These are phyloP conservation scores for Silurus aristotelis DNA, from an alignment of 2,797 vertebrate genomes.

Conservation along the genomic window DNA sequence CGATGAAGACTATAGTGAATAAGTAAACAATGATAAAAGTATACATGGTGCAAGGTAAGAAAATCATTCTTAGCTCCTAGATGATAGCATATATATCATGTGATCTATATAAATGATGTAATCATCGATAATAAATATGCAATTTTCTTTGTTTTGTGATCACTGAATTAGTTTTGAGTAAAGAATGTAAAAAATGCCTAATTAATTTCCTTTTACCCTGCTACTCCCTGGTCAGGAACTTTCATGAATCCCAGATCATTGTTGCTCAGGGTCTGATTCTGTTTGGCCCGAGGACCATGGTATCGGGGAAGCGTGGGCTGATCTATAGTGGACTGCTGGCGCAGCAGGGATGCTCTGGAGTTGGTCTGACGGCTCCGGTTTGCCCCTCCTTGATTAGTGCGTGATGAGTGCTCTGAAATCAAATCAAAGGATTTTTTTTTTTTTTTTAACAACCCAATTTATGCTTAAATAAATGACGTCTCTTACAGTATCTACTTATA, in stretches of 20 bases:
- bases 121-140: not conserved
- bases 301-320: constrained; percentile 79
- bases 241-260: constrained; percentile 80
- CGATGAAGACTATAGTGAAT: constrained; percentile 70
- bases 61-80: not conserved
- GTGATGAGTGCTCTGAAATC: constrained; percentile 49
- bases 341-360: constrained; percentile 67
- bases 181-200: not conserved
- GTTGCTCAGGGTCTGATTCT: constrained; percentile 59
- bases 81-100: not conserved
- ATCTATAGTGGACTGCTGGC: constrained; percentile 78
- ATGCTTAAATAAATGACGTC: not conserved
- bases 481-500: not conserved
- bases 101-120: not conserved
- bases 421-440: constrained; percentile 20
- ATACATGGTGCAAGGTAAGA: not conserved
- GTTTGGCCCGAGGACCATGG: constrained; percentile 55
- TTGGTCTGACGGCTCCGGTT: not conserved
- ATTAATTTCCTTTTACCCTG: constrained; percentile 70
- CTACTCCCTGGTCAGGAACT: constrained; percentile 82
- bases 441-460: not conserved
- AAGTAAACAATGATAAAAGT: not conserved
- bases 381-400: constrained; percentile 35
- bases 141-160: not conserved
- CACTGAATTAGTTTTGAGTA: not conserved